These are phyloP conservation scores for Bryconaethiops microstoma DNA, from an alignment of 2,797 vertebrate genomes.

Conservation along the genomic window DNA sequence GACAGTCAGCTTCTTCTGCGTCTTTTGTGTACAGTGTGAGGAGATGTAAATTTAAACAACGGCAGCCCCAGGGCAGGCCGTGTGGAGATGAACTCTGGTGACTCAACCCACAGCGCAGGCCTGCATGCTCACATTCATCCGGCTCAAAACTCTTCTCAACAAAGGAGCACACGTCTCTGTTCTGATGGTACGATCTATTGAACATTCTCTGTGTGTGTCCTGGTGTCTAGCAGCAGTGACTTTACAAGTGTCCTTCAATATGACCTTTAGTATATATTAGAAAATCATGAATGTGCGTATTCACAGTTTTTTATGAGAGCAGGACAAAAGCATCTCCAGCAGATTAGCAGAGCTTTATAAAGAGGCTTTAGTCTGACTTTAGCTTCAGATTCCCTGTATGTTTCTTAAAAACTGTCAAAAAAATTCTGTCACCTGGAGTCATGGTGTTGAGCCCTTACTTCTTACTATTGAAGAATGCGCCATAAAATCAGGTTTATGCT, in stretches of 20 bases:
- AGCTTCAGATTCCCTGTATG: background rate
- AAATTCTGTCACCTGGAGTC: background rate
- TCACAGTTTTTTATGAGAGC: background rate
- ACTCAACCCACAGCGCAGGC: conserved; percentile 31
- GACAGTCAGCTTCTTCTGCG: conserved; percentile 26
- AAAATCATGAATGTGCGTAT: background rate
- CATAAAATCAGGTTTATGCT: too few relatives aligned
- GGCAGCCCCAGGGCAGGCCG: conserved; percentile 13
- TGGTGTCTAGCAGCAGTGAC: background rate
- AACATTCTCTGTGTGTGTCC: background rate
- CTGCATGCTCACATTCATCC: conserved; percentile 48
- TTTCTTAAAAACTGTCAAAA: background rate
- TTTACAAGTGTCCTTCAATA: background rate
- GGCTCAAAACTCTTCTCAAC: conserved; percentile 37
- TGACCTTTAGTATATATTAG: background rate
- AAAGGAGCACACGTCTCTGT: background rate
- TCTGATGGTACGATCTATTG: background rate
- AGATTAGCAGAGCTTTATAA: background rate
- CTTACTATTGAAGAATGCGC: background rate
- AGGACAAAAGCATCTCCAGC: background rate
- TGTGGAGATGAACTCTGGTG: conserved; percentile 41
- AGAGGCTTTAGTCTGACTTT: background rate
- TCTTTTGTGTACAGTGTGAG: conserved; percentile 35
- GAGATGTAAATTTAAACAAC: conserved; percentile 28
- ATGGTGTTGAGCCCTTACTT: background rate